Evolutionary conservation across 2,888 invertebrate genomes (phyloP).

Genomic region (Cistogaster globosa): DNA sequence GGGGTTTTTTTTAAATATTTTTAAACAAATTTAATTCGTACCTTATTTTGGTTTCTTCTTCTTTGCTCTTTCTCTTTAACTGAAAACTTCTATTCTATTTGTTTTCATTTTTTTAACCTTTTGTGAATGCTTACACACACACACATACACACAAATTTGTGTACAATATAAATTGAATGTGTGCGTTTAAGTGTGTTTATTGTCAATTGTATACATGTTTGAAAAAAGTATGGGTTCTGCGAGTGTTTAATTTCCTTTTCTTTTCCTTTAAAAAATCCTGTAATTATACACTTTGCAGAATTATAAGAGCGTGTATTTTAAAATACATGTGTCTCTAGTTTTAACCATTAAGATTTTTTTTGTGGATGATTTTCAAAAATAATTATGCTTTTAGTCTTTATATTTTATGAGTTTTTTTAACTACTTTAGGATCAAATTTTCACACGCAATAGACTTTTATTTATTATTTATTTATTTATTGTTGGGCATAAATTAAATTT

Average conservation of each 20-base stretch:
- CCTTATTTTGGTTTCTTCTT: background rate
- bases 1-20: slow-evolving; percentile 30
- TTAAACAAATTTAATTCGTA: background rate
- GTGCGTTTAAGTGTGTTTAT: too few species aligned
- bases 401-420: background rate
- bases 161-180: background rate
- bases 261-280: slow-evolving; percentile 64
- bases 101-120: slow-evolving; percentile 5
- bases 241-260: slow-evolving; percentile 42
- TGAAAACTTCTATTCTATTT: slow-evolving; percentile 2
- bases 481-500: too few species aligned
- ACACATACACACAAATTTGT: slow-evolving; percentile 23
- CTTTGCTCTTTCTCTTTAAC: background rate
- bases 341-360: background rate
- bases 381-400: background rate
- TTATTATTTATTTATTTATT: too few species aligned
- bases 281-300: slow-evolving; percentile 26
- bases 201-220: background rate
- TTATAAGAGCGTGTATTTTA: slow-evolving; percentile 12
- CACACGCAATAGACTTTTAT: too few species aligned
- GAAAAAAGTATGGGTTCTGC: slow-evolving; percentile 27
- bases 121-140: background rate
- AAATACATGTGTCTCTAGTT: background rate
- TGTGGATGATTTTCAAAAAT: background rate
- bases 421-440: too few species aligned